Percentiles rank a stretch among this genome's conserved stretches.
Conservation (phyloP, 1,140 invertebrate genomes). For the Drosophila melanica region DNA sequence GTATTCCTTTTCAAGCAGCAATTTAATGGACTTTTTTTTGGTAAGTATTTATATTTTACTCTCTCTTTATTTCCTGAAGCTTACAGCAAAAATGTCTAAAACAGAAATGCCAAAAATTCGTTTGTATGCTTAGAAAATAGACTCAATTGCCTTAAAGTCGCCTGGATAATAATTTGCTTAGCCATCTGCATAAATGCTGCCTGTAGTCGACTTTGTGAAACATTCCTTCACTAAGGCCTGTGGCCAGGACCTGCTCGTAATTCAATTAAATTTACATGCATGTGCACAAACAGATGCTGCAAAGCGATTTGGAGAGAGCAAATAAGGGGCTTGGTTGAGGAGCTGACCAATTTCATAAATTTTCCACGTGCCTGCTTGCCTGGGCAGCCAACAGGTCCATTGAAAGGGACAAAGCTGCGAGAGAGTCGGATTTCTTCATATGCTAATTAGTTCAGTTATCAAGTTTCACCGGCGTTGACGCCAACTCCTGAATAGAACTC, state of each 20-base stretch:
- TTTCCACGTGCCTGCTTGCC: slow-evolving; percentile 53
- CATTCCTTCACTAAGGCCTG: slow-evolving; percentile 1
- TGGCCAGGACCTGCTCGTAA: background rate
- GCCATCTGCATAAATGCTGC: slow-evolving; percentile 25
- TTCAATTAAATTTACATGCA: slow-evolving; percentile 34
- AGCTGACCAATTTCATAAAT: slow-evolving; percentile 42
- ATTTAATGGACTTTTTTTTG: no score
- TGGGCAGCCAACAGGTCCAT: slow-evolving; percentile 18
- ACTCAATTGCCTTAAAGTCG: slow-evolving; percentile 10
- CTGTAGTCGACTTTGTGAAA: slow-evolving; percentile 8
- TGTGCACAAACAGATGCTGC: background rate
- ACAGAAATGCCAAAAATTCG: background rate
- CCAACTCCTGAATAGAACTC: slow-evolving; percentile 43
- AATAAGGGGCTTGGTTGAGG: background rate
- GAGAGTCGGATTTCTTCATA: slow-evolving; percentile 63
- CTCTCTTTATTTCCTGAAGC: background rate
- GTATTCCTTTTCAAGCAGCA: no score
- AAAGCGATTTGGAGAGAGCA: background rate
- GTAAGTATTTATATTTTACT: background rate
- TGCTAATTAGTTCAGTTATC: slow-evolving; percentile 71
- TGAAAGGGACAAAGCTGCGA: slow-evolving; percentile 11
- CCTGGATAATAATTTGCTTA: slow-evolving; percentile 15
- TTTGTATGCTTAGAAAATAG: slow-evolving; percentile 1
- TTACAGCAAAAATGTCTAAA: background rate
- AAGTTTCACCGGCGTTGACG: slow-evolving; percentile 59